Conservation (phyloP, 1,140 invertebrate genomes). For the silkworm (Bombyx mori) region ASM3026992v2 NC_085119.1:8713001-8713500, state of each 20-base stretch:
- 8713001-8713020: slow-evolving; percentile 27
- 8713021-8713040: slow-evolving; percentile 64
- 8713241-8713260: slow-evolving; percentile 26
- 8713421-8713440: no score
- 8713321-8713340: no score
- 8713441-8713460: no score
- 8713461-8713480: no score
- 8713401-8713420: no score
- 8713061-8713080: slow-evolving; percentile 68
- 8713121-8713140: slow-evolving; percentile 41
- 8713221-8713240: slow-evolving; percentile 23
- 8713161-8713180: slow-evolving; percentile 46
- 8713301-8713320: no score
- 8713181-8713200: slow-evolving; percentile 30
- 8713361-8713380: no score
- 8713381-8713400: no score
- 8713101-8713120: slow-evolving; percentile 56
- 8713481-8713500: no score
- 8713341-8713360: no score
- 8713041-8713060: slow-evolving; percentile 67
- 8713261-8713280: slow-evolving; percentile 5
- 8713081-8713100: slow-evolving; percentile 59
- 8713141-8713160: slow-evolving; percentile 51
- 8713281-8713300: no score
- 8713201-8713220: slow-evolving; percentile 36